Conservation (phyloP, 2,888 invertebrate genomes). For the Hydroisotoma schaefferi region DNA sequence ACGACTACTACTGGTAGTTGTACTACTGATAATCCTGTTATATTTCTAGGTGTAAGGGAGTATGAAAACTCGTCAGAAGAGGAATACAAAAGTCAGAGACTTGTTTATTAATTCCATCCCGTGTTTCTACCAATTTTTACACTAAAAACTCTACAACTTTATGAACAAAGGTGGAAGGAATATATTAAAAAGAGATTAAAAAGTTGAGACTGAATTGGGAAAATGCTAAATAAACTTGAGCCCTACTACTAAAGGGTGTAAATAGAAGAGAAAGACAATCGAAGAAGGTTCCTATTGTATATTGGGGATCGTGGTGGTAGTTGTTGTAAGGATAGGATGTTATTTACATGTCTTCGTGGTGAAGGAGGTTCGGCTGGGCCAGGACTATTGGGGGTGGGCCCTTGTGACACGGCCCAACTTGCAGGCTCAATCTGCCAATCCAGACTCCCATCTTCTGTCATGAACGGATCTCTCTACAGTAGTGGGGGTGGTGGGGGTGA, state of each 20-base stretch:
- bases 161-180: neutral
- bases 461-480: conserved; percentile 48
- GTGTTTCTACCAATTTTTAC: no score
- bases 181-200: neutral
- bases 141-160: no score
- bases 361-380: conserved; percentile 45
- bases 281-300: neutral
- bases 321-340: conserved; percentile 40
- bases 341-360: conserved; percentile 49
- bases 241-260: neutral
- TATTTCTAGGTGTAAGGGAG: no score
- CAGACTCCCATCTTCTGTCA: no score
- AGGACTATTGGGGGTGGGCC: no score
- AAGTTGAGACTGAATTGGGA: neutral
- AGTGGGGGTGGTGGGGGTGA: conserved; percentile 30
- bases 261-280: neutral
- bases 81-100: no score
- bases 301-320: neutral
- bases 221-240: neutral
- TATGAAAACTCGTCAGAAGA: no score
- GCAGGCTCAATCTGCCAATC: conserved; percentile 15
- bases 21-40: no score
- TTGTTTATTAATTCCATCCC: no score
- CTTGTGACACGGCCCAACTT: no score
- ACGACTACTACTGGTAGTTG: no score